Evolutionary conservation across 2,888 invertebrate genomes (phyloP), one percentile per base, ranked within the genome.

Genomic region (Eupithecia tripunctaria): DNA sequence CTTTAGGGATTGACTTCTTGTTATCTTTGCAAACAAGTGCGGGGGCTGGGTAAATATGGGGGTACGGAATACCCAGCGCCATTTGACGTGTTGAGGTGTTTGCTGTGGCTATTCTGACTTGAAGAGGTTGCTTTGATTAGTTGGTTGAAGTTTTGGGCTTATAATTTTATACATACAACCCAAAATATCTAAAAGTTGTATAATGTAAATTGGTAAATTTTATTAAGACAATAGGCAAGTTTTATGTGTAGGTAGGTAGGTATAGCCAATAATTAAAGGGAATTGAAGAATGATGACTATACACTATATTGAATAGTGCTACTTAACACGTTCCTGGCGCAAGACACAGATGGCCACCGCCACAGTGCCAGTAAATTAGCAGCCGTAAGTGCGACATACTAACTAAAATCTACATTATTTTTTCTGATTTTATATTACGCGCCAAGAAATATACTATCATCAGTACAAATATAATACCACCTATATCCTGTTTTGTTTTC

Each of bases 11-110:
- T 85, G 88, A 88, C 87, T 88, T 80, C 76, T 79, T 91, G 92
- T 93, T 92, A 91, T 92, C 93, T 87, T 86, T 89, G 87, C 89
- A 91, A 93, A 92, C 90, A 92, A 84, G 82, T 82, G 82, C 81
- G 84, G 82, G 72, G 83, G 81, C 51, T 68, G 70, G 59, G 47
- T 67, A 73, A 75, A 75, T 69, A 75, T 67, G 21, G 32, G 68
- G 74, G 75, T 73, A 73, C 73, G 74, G 71, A 75, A 76, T 73
- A 78, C 74, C 76, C 15, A 12, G 64, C 43, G 64, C 67, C 65
- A 68, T 75, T 75, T 70, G 73, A 74, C 64, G 69, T 69, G 74
- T 56, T 68, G 25, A 71, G 64, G 72, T 77, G 75, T 76, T 73
- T 75, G 68, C 70, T 67, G 43, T 59, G 59, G 70, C 25, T 73